Base-by-base conservation (phyloP, 2,888 invertebrate species). In the Rhabditoides inermis region DNA sequence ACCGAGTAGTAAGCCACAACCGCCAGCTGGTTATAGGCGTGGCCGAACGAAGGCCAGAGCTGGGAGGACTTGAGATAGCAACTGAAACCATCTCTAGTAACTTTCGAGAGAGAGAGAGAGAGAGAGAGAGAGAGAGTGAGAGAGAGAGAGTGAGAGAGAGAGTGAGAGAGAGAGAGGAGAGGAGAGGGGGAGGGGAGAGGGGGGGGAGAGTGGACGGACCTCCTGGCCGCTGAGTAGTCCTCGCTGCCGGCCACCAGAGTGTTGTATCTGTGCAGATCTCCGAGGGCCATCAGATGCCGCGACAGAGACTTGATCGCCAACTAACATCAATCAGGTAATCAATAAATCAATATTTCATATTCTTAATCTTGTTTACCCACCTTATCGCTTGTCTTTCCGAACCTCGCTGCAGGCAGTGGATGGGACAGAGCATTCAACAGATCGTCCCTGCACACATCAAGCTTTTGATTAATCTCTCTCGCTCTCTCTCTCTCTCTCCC, bases 1-100 rank as follows among this genome's bases (percentile, higher is more conserved):
- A 67, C 67, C 48, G 80, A 79, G 62, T 79, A 80, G 26, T 79
- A 84, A 2, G 92, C 88, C 73, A 94, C 81, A 67, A 94, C 84
- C 25, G 91, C 94, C 67, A 95, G 80, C 77, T 94, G 92, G 78
- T 92, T 89, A 77, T 92, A 94, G 0, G 92, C 90, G 63, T 88
- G 84, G 47, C 92, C 92, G 81, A 91, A 91, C 78, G 89, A 88
- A 7, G 94, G 90, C 79, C 90, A 88, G 39, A 92, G 84, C 78
- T 87, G 87, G 76, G 90, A 88, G 12, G 94, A 90, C 80, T 88
- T 89, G 56, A 88, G 84, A 77, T 95, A 95, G 45, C 45, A 91
- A 72, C 86, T 84, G 77, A 53, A 72, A 78, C 15, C 39, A 15
- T 12, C 39, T 10, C 7, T 32, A 6, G 20, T 5, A 39, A 15